Evolutionary conservation across 2,113 vertebrate species (phyloP).

Genomic region (Atractosteus spatula): DNA sequence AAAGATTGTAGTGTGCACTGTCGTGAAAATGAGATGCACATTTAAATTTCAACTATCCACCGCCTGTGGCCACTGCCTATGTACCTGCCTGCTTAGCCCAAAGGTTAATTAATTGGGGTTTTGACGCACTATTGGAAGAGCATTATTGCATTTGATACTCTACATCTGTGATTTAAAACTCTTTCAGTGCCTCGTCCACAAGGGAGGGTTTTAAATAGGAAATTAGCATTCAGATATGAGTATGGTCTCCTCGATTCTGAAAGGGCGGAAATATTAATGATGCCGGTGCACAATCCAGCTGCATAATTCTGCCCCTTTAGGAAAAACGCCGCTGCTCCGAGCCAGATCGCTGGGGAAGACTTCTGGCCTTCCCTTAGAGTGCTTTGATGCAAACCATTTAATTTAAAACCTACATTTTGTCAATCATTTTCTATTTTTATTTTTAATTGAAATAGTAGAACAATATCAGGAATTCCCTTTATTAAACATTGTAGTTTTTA

Average conservation of each 20-base stretch:
- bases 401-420: constrained; percentile 31
- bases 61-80: constrained; percentile 82
- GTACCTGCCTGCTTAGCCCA: constrained; percentile 82
- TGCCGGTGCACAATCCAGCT: constrained; percentile 73
- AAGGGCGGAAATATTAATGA: constrained; percentile 83
- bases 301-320: constrained; percentile 73
- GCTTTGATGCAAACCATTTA: constrained; percentile 12
- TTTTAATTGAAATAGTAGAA: too few species aligned
- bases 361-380: constrained; percentile 15
- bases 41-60: constrained; percentile 93
- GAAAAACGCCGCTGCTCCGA: constrained; percentile 61
- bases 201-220: constrained; percentile 93
- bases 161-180: constrained; percentile 94
- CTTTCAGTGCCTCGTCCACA: constrained; percentile 78
- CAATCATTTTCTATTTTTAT: too few species aligned
- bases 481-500: too few species aligned
- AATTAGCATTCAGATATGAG: constrained; percentile 99
- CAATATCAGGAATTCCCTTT: too few species aligned
- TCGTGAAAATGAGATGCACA: constrained; percentile 96
- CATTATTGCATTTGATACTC: constrained; percentile 88
- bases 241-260: constrained; percentile 79
- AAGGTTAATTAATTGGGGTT: constrained; percentile 95
- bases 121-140: constrained; percentile 80
- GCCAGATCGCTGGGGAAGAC: constrained; percentile 41
- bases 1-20: constrained; percentile 76